Evolutionary conservation across 2,888 invertebrate species (phyloP).

Genomic region (Shargacucullia verbasci): DNA sequence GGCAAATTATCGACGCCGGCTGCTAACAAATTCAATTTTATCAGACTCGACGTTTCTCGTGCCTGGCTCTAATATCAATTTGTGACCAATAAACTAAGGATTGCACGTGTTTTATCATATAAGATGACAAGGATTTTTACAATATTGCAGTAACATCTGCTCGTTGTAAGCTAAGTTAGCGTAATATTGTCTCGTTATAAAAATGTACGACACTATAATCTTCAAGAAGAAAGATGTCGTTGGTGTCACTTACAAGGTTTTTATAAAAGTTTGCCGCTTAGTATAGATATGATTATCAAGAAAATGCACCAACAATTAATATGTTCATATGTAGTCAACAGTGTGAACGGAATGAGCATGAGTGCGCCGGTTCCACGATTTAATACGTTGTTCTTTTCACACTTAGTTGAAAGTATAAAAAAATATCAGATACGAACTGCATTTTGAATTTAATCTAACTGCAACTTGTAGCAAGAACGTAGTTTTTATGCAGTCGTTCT

Average conservation of each 20-base stretch:
- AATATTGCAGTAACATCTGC: constrained; percentile 30
- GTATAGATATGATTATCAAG: not conserved
- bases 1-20: constrained; percentile 62
- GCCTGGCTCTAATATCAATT: constrained; percentile 31
- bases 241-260: constrained; percentile 9
- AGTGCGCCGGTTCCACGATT: too few species aligned
- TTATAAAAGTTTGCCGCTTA: constrained; percentile 3
- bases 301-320: too few species aligned
- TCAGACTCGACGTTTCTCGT: constrained; percentile 47
- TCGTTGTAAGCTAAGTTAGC: constrained; percentile 8
- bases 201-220: constrained; percentile 12
- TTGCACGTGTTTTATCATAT: constrained; percentile 18
- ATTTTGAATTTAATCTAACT: too few species aligned
- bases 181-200: constrained; percentile 12
- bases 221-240: constrained; percentile 5
- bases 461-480: too few species aligned
- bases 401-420: too few species aligned
- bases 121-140: constrained; percentile 24
- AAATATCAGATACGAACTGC: too few species aligned
- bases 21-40: constrained; percentile 67
- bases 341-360: too few species aligned
- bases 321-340: too few species aligned
- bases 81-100: constrained; percentile 31
- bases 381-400: too few species aligned
- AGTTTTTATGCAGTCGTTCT: too few species aligned